Evolutionary conservation across 2,113 vertebrate genomes (phyloP).

Genomic region (Scophthalmus maximus): DNA sequence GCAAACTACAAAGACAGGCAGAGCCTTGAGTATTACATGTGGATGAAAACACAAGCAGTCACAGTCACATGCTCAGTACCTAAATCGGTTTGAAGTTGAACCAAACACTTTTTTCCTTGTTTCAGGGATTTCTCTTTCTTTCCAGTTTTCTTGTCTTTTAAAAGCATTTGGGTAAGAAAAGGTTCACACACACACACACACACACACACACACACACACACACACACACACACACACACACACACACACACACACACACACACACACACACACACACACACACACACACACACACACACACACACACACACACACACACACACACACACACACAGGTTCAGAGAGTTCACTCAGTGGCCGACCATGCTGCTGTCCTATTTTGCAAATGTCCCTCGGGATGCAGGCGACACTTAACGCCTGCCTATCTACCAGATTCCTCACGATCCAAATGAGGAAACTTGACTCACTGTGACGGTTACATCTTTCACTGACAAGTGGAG

Average conservation of each 20-base stretch:
- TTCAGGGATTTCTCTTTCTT: not conserved
- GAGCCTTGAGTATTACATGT: constrained; percentile 1
- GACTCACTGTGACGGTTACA: constrained; percentile 22
- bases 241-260: constrained; percentile 9
- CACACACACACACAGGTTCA: constrained; percentile 27
- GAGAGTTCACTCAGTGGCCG: constrained; percentile 29
- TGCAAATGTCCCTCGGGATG: constrained; percentile 43
- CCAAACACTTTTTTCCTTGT: not conserved
- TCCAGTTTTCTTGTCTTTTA: not conserved
- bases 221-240: constrained; percentile 13
- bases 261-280: constrained; percentile 9
- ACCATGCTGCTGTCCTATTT: constrained; percentile 42
- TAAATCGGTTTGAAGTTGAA: not conserved
- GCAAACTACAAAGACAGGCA: not conserved
- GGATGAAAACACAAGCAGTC: constrained; percentile 12
- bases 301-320: constrained; percentile 11
- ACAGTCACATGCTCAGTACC: constrained; percentile 27
- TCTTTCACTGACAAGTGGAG: constrained; percentile 34
- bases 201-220: constrained; percentile 7
- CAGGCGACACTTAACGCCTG: constrained; percentile 38
- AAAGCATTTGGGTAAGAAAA: not conserved
- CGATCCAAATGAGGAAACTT: constrained; percentile 48
- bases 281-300: constrained; percentile 7
- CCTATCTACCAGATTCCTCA: constrained; percentile 35
- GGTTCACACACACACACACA: constrained; percentile 19